A percentile compares a stretch with the other conserved stretches of the same genome.
Conservation (phyloP, 2,113 vertebrate genomes). For the Neogale vison region DNA sequence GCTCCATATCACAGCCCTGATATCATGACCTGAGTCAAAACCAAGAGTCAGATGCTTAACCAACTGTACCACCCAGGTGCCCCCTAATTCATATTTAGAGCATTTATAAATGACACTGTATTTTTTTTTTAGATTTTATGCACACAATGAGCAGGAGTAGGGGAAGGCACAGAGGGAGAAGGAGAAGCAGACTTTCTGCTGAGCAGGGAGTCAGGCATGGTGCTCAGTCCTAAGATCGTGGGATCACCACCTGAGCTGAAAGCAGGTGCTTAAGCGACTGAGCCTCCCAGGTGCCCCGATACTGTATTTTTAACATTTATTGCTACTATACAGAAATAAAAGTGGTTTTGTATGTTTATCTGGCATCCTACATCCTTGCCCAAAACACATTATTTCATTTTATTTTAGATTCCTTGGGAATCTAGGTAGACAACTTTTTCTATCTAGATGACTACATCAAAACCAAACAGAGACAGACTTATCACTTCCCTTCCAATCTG, state of each 20-base stretch:
- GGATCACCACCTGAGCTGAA: neutral
- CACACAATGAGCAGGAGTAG: too few species aligned
- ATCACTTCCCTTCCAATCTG: too few species aligned
- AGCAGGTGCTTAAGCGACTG: neutral
- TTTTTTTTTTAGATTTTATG: neutral
- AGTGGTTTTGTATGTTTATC: neutral
- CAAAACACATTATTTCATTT: neutral
- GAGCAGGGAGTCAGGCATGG: neutral
- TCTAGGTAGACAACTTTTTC: neutral
- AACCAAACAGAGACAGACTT: neutral
- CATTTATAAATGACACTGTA: neutral
- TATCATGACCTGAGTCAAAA: too few species aligned
- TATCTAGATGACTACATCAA: neutral
- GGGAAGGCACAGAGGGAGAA: neutral
- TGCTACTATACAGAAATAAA: neutral
- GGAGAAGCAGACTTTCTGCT: neutral
- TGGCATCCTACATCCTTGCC: neutral
- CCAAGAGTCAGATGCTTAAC: too few species aligned
- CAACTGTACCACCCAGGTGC: too few species aligned
- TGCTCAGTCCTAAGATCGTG: neutral
- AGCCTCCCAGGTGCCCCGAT: neutral
- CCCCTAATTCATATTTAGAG: neutral
- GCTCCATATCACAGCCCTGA: too few species aligned
- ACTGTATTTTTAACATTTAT: neutral
- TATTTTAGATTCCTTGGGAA: neutral